Conservation (phyloP, 1,140 invertebrate genomes). For the Dendrolimus kikuchii region DNA sequence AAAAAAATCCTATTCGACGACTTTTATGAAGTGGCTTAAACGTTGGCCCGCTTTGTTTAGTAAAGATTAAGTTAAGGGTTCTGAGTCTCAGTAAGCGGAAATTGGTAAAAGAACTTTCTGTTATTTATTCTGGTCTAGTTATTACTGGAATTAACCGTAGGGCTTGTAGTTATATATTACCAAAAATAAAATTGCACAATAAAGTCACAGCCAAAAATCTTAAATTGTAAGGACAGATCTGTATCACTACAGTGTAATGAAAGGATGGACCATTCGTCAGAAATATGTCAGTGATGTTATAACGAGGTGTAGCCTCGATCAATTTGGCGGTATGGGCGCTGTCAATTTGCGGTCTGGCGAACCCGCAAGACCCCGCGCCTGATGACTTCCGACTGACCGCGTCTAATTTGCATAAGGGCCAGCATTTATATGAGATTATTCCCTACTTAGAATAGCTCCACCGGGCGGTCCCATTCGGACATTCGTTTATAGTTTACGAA, state of each 20-base stretch:
- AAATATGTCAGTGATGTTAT: constrained; percentile 36
- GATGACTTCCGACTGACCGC: constrained; percentile 68
- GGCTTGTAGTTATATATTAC: no score
- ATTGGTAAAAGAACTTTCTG: no score
- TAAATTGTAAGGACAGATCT: no score
- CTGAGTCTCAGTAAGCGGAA: no score
- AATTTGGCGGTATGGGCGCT: constrained; percentile 48
- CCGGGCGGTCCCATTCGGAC: constrained; percentile 27
- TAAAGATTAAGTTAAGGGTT: no score
- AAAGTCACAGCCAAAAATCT: no score
- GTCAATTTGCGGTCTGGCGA: constrained; percentile 53
- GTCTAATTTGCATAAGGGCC: constrained; percentile 64
- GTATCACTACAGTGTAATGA: background rate
- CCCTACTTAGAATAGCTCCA: constrained; percentile 39
- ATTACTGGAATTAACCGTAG: no score
- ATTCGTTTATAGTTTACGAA: constrained; percentile 56
- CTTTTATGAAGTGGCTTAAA: no score
- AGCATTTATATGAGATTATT: constrained; percentile 63
- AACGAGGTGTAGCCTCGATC: constrained; percentile 56
- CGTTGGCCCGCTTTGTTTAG: no score
- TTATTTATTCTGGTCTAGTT: no score
- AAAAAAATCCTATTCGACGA: no score
- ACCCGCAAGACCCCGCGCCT: constrained; percentile 24
- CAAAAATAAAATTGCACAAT: no score
- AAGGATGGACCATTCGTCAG: constrained; percentile 36